Evolutionary conservation across 1,140 invertebrate genomes (phyloP).

Genomic region (Oppia nitens): DNA sequence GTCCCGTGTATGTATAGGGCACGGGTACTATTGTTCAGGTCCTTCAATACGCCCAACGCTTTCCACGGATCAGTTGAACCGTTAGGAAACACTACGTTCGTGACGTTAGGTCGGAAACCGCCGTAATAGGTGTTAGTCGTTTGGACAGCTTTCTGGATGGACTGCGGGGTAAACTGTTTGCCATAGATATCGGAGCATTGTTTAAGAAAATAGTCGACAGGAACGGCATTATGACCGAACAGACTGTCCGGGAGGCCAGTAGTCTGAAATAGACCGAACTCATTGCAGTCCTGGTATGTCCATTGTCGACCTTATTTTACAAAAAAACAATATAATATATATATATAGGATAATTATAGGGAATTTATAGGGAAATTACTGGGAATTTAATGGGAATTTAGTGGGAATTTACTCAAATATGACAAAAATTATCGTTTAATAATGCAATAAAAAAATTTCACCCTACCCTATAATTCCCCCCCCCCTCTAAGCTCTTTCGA

Average conservation of each 20-base stretch:
- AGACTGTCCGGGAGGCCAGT: constrained; percentile 49
- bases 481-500: no score
- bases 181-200: constrained; percentile 68
- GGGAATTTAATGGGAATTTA: no score
- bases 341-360: no score
- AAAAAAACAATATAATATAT: no score
- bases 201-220: constrained; percentile 55
- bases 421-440: no score
- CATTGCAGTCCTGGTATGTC: constrained; percentile 84
- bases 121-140: constrained; percentile 66
- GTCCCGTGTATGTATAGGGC: constrained; percentile 28
- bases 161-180: constrained; percentile 37
- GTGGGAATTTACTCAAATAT: no score
- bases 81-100: constrained; percentile 66
- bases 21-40: constrained; percentile 24
- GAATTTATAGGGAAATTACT: no score
- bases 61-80: constrained; percentile 88
- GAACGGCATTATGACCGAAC: constrained; percentile 59
- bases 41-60: constrained; percentile 39
- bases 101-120: constrained; percentile 45
- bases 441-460: no score
- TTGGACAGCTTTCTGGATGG: constrained; percentile 41
- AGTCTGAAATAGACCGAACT: constrained; percentile 87
- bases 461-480: no score
- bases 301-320: constrained; percentile 53